Percentiles rank a stretch among this genome's conserved stretches.
These are phyloP conservation scores for Meloidogyne exigua DNA, from an alignment of 1,140 invertebrate genomes.

Conservation along the genomic window DNA sequence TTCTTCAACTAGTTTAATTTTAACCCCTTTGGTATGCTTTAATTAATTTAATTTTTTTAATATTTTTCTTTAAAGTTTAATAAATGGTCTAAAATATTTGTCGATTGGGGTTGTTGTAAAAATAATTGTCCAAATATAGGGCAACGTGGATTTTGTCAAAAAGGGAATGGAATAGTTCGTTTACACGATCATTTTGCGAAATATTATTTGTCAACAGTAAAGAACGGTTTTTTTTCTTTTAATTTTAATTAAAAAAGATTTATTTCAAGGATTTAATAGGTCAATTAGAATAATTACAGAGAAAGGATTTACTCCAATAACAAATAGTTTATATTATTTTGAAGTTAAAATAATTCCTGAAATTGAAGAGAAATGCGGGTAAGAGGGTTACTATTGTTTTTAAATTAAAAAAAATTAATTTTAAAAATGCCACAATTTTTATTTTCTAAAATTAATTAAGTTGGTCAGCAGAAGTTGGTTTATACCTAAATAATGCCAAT, in stretches of 20 bases:
- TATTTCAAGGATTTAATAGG: background rate
- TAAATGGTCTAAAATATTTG: background rate
- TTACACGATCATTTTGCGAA: background rate
- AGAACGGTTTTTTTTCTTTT: background rate
- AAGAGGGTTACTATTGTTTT: background rate
- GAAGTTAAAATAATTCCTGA: background rate
- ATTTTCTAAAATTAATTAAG: background rate
- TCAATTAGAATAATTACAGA: background rate
- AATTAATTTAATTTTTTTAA: background rate
- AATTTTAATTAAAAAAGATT: background rate
- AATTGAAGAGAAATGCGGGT: background rate
- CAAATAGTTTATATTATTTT: background rate
- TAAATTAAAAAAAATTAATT: background rate
- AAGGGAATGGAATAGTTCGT: conserved; percentile 4
- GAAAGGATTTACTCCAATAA: background rate
- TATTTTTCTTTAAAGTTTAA: background rate
- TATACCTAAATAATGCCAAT: background rate
- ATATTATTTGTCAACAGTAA: background rate
- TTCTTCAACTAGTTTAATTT: too few species aligned
- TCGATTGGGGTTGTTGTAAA: background rate
- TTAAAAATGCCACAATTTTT: too few species aligned
- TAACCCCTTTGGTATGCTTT: too few species aligned
- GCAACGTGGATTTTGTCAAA: background rate
- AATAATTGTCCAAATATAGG: background rate
- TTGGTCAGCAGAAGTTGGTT: background rate